A percentile compares a stretch with the other conserved stretches of the same genome.
Conservation (phyloP, 2,888 invertebrate genomes). For the Iphiclides podalirius region DNA sequence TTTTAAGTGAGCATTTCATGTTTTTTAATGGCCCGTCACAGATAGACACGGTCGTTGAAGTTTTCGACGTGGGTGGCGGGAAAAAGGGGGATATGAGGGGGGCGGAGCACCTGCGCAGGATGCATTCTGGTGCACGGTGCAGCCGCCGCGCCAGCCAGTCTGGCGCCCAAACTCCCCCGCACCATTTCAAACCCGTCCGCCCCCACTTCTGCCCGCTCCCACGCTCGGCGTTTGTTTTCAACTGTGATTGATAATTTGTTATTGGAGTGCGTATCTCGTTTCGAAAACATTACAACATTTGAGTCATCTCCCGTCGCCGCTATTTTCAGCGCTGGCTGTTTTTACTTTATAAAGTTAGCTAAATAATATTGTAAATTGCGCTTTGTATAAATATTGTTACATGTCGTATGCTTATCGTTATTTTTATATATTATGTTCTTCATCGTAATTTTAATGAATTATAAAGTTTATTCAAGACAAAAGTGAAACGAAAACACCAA, state of each 20-base stretch:
- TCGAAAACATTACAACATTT: constrained; percentile 44
- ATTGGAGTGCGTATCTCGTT: constrained; percentile 66
- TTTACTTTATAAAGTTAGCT: no score
- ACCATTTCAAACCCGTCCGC: constrained; percentile 27
- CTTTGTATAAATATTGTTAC: no score
- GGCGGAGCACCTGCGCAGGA: constrained; percentile 72
- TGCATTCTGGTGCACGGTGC: constrained; percentile 53
- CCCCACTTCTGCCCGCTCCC: constrained; percentile 39
- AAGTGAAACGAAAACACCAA: no score
- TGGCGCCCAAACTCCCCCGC: constrained; percentile 53
- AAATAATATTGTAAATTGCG: no score
- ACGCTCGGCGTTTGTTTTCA: constrained; percentile 71
- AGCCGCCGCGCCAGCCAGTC: constrained; percentile 67
- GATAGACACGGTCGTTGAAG: constrained; percentile 5
- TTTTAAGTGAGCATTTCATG: neutral
- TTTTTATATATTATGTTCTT: no score
- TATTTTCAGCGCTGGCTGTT: neutral
- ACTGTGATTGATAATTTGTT: constrained; percentile 80
- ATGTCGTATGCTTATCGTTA: no score
- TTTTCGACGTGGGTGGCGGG: constrained; percentile 22
- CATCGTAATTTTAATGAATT: no score
- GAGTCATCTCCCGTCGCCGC: constrained; percentile 32
- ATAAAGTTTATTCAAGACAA: no score
- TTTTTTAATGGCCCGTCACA: constrained; percentile 5
- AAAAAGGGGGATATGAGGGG: constrained; percentile 30